These are phyloP conservation scores for Trileptium ribeirensis DNA, from an alignment of 2,888 invertebrate genomes.

Conservation along the genomic window DNA sequence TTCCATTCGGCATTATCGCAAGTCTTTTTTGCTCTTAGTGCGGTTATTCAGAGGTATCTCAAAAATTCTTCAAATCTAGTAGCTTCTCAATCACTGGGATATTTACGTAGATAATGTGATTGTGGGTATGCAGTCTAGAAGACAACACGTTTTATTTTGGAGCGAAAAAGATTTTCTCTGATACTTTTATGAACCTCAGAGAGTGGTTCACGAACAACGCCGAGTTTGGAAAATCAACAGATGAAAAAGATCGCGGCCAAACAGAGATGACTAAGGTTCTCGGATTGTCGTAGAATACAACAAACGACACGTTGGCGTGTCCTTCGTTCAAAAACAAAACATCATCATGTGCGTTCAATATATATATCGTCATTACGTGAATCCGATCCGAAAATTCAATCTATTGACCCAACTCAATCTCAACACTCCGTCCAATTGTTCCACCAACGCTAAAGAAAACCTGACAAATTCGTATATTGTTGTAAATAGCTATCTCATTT, in stretches of 20 bases:
- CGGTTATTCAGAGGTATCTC: constrained; percentile 26
- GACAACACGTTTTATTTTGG: background rate
- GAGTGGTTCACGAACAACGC: background rate
- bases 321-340: no score
- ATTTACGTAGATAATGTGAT: constrained; percentile 7
- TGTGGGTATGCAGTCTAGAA: background rate
- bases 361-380: no score
- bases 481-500: no score
- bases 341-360: no score
- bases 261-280: background rate
- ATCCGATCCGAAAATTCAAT: no score
- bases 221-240: background rate
- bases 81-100: no score
- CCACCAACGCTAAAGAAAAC: no score
- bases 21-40: constrained; percentile 33
- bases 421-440: no score
- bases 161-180: background rate
- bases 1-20: constrained; percentile 35
- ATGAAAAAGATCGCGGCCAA: background rate
- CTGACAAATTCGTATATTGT: no score
- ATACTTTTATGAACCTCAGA: constrained; percentile 2
- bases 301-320: background rate
- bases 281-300: background rate
- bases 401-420: no score
- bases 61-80: background rate